Base-by-base conservation (phyloP, 2,113 vertebrate species). In the Coturnix japonica region DNA sequence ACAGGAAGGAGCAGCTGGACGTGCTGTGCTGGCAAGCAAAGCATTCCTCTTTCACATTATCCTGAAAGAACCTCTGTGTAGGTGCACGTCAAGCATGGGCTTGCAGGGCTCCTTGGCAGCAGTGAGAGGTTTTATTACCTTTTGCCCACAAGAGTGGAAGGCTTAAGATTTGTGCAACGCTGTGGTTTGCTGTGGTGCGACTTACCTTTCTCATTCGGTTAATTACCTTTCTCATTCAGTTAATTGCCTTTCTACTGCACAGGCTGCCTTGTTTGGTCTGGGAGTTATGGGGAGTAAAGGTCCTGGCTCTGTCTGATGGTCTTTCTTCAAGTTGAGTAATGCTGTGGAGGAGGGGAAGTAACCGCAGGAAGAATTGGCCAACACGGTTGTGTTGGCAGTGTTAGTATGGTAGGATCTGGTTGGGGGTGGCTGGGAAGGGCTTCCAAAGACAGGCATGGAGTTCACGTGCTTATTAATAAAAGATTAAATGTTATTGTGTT, bases 401-500 rank as follows among this genome's bases (percentile, higher is more conserved):
- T 61, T 67, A 9, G 22, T 19, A n/a, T 63, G 81, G 71, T 75
- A 76, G 11, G 18, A 33, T 13, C 49, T 37, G 60, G 30, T 12
- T 37, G 18, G 43, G 79, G 46, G 23, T 51, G 60, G 30, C 89
- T 89, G 81, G 41, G 49, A 80, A 89, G 37, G 84, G 67, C 57
- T 77, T 91, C 3, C 72, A 83, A 79, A 87, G 63, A 90, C 20
- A 79, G 59, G 56, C 35, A 2, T 37, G 72, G 57, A 64, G 67
- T 74, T 80, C 87, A 39, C 23, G 28, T 92, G 75, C 91, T 95
- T 93, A 77, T 60, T 95, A 94, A 92, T 92, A 93, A 95, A 95
- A 87, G 93, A 56, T 75, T 93, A 95, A 94, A 85, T 85, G 39
- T 92, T 94, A 87, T 93, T 94, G 89, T 93, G 95, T 94, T 92